phyloP scores from a whole-genome alignment of 2,797 vertebrate species.

The Ctenopoma kingsleyae region DNA sequence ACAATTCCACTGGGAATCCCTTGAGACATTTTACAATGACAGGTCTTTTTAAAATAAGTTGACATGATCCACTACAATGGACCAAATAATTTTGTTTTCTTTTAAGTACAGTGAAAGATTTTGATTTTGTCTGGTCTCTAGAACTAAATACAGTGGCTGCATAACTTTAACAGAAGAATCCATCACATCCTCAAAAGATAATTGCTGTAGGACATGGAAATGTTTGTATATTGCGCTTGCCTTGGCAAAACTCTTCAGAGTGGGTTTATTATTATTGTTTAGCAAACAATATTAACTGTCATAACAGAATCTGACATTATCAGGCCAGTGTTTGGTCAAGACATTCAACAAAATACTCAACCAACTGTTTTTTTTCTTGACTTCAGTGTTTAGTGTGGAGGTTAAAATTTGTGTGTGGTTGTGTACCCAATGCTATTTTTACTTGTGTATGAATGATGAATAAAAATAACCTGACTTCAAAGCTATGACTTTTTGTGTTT shows the following conservation, averaged over 20 bases:
- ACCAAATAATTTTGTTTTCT: conserved; percentile 44
- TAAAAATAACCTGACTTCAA: conserved; percentile 48
- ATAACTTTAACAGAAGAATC: conserved; percentile 7
- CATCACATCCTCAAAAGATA: conserved; percentile 13
- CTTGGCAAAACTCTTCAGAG: conserved; percentile 16
- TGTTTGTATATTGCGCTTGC: conserved; percentile 8
- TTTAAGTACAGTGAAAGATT: conserved; percentile 26
- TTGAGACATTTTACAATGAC: conserved; percentile 64
- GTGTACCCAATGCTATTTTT: conserved; percentile 45
- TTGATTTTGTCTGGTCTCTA: conserved; percentile 25
- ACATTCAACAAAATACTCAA: conserved; percentile 20
- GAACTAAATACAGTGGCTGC: conserved; percentile 7
- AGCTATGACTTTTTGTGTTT: conserved; percentile 4
- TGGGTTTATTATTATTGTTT: conserved; percentile 26
- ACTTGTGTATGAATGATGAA: conserved; percentile 56
- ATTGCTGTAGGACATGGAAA: conserved; percentile 15
- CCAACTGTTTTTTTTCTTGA: conserved; percentile 5
- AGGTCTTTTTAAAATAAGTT: conserved; percentile 32
- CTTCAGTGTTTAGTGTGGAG: conserved; percentile 16
- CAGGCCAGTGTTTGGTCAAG: conserved; percentile 4
- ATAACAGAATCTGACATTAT: background rate
- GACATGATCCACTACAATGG: conserved; percentile 41
- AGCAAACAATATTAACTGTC: conserved; percentile 14
- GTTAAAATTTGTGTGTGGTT: conserved; percentile 28
- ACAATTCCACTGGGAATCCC: conserved; percentile 92